Evolutionary conservation across 2,797 vertebrate genomes (phyloP), one percentile per base, ranked within the genome.

Genomic region (Chiroxiphia lanceolata): DNA sequence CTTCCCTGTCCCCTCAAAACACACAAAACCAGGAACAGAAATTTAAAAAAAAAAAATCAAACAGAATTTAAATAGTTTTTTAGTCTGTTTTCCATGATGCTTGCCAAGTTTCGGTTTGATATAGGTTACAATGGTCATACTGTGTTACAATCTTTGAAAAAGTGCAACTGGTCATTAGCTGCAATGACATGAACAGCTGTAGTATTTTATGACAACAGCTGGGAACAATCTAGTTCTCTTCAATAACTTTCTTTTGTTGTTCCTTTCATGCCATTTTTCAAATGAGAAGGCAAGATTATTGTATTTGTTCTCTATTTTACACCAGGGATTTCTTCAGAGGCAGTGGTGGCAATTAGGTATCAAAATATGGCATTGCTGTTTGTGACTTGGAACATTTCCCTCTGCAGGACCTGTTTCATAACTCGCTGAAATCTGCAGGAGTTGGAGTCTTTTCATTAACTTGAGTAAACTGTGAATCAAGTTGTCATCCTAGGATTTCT

Each of bases 121-220:
- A 74, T 85, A 83, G 88, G 90, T 93, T 87, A 94, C 95, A 95
- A 89, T 93, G 90, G 93, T 94, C 87, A 68, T 82, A 94, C 70
- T 96, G 87, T 92, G 74, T 96, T 94, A 94, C 40, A 84, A 2
- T 86, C 63, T 88, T 86, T 91, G 36, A 84, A 95, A 91, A 89
- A 89, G 85, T 90, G 74, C 91, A 94, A 94, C 76, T 97, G 85
- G 89, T 93, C 71, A 93, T 96, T 96, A 94, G 87, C 85, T 92
- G 59, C 88, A 90, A 23, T 94, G 93, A 91, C 94, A 95, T 3
- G 14, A 94, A 79, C 94, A 96, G 95, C 95, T 94, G 95, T 95
- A 94, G 83, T 94, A n/a, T 88, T 96, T 95, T 94, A 90, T 86
- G 63, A 33, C 82, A 96, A 90, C 95, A 96, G 93, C 95, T 96